A percentile compares a stretch with the other conserved stretches of the same genome.
Evolutionary conservation across 2,797 vertebrate genomes (phyloP).

Genomic region (Poeciliopsis infans): DNA sequence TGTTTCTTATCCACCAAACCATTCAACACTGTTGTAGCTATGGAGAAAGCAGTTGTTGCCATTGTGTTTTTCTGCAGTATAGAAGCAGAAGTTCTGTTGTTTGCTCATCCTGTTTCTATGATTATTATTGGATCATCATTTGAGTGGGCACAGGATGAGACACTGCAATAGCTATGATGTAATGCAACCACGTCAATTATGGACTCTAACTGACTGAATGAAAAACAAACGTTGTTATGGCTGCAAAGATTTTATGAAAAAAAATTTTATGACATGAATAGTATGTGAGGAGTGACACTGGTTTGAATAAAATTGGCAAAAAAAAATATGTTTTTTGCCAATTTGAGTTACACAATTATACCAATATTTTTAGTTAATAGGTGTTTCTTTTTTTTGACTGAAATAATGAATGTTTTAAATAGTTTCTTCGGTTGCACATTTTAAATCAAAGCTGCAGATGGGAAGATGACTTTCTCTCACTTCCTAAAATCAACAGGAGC

Average conservation of each 20-base stretch:
- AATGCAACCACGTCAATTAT: slow-evolving; percentile 61
- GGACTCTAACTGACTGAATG: slow-evolving; percentile 30
- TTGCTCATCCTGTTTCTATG: slow-evolving; percentile 25
- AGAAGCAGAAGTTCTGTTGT: slow-evolving; percentile 5
- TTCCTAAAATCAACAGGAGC: slow-evolving; percentile 28
- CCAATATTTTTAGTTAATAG: not conserved
- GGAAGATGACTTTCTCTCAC: slow-evolving; percentile 28
- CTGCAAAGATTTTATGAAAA: slow-evolving; percentile 15
- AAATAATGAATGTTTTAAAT: not conserved
- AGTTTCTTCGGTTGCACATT: not conserved
- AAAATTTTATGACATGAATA: slow-evolving; percentile 22
- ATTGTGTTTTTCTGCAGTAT: not conserved
- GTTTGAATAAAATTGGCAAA: not conserved
- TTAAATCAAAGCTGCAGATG: not conserved
- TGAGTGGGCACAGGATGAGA: slow-evolving; percentile 46
- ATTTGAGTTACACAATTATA: not conserved
- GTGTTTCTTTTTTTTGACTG: not conserved
- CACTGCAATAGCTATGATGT: slow-evolving; percentile 41
- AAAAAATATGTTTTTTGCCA: not conserved
- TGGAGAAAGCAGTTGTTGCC: not conserved
- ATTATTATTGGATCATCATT: slow-evolving; percentile 50
- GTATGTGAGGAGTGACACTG: slow-evolving; percentile 22
- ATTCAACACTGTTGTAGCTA: not conserved
- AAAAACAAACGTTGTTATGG: slow-evolving; percentile 45
- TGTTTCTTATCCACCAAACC: not conserved